Base-by-base conservation (phyloP, 2,113 vertebrate species). In the Menidia beryllina region DNA sequence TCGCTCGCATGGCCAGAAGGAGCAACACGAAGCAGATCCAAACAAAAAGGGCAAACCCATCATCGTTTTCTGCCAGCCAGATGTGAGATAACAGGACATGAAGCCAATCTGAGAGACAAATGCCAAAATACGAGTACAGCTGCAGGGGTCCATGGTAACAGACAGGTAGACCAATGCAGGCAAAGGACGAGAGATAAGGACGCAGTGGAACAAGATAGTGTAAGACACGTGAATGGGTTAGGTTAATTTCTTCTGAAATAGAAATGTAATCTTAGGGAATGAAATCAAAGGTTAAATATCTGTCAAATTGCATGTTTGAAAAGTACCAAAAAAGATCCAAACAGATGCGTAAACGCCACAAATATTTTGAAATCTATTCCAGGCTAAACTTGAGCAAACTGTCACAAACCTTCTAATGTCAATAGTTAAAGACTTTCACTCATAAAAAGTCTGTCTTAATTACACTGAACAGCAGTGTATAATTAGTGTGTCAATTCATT, bases 401-500 rank as follows among this genome's bases (percentile, higher is more conserved):
- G 17, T 45, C 41, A 45, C 11, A 30, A 56, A 51, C 19, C 30
- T 3, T 61, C 34, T 41, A 8, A 30, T 39, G 38, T 60, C 5
- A 13, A 60, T 10, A n/a, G 11, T 7, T 48, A 38, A 55, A 26
- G 36, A 60, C 9, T 4, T 53, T 55, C 25, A 36, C 68, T 26
- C 36, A 1, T 49, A 38, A 30, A 68, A 47, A 54, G 45, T 47
- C 63, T 60, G 7, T 34, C 2, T 49, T 23, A 7, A 56, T 36
- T 19, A 19, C 30, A 51, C n/a, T 36, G 15, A 55, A 34, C 58
- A 69, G 60, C 51, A 19, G 61, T 17, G 1, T 39, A 19, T 81
- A 59, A 81, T 60, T 77, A 74, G n/a, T 6, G 23, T 19, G 66
- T 43, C 9, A 60, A 71, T 57, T 75, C 71, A 75, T 75, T 58